Evolutionary conservation across 2,888 invertebrate genomes (phyloP), one percentile per base, ranked within the genome.

Genomic region (Spilosoma lubricipeda): DNA sequence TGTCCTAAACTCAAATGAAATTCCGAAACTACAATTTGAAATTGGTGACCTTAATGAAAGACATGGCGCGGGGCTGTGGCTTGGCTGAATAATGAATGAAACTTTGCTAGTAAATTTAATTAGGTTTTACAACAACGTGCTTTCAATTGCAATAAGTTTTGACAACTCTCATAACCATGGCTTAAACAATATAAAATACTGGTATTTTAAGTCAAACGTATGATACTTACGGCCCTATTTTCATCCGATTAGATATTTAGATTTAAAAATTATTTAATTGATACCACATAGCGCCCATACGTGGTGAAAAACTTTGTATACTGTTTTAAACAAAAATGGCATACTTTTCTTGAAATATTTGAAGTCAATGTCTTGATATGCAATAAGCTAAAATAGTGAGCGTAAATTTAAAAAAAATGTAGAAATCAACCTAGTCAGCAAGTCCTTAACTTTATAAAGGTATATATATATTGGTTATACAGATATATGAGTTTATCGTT

Each of bases 21-120:
- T 66, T 64, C 45, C 59, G 13, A 42, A 56, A 72, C 69, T 59
- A 66, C 42, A 68, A 68, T 75, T 73, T 72, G 27, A 59, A 52
- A 59, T 68, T 39, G 9, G 15, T 23, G 18, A 23, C 11, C 27
- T 27, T 59, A 59, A 30, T 27, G 39, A 59, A 63, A 42, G 18
- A 48, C 48, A 48, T 48, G 20, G 52, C 8, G 8, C 7, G 23
- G 20, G 48, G 3, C 20, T 20, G 48, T 15, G 59, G 13, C n/a
- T 56, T 39, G 56, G 56, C 56, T 11, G 56, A 23, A n/a, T 56
- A n/a, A n/a, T 9, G n/a, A n/a, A n/a, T 9, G n/a, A 64, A 64
- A 64, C 64, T 65, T 23, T 23, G 8, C 7, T 52, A 23, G 52
- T 7, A 20, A 52, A 23, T 52, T 52, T 52, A 9, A 52, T 52